phyloP scores from a whole-genome alignment of 2,113 vertebrate species.

The Petrocephalus zakoni region DNA sequence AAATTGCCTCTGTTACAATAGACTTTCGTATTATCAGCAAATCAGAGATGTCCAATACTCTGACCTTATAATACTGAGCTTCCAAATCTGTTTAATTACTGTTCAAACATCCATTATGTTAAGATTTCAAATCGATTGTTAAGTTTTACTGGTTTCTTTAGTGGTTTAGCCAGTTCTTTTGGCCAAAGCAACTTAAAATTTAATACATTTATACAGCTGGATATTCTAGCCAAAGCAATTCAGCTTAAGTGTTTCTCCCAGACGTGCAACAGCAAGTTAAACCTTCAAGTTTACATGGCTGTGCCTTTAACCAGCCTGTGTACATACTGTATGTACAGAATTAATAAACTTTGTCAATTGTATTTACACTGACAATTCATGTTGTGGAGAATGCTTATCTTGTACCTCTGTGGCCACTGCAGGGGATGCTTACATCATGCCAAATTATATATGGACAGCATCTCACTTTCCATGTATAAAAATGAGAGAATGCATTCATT shows the following conservation, averaged over 20 bases:
- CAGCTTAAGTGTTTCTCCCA: conserved; percentile 2
- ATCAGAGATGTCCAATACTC: neutral
- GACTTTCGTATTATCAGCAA: neutral
- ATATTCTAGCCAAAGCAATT: neutral
- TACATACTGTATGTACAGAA: neutral
- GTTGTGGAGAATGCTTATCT: neutral
- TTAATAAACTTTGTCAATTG: neutral
- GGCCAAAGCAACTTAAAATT: conserved; percentile 3
- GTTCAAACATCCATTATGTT: neutral
- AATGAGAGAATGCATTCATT: neutral
- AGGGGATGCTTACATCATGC: neutral
- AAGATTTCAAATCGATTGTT: neutral
- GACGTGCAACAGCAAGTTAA: neutral
- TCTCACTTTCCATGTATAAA: neutral
- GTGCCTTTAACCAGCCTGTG: neutral
- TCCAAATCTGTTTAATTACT: neutral
- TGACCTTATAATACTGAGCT: neutral
- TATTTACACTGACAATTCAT: neutral
- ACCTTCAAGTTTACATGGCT: neutral
- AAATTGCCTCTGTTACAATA: neutral
- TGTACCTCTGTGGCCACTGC: neutral
- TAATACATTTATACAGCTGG: conserved; percentile 4
- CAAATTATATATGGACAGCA: neutral
- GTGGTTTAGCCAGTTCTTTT: neutral
- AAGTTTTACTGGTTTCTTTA: conserved; percentile 8